Base-by-base conservation (phyloP, 2,797 vertebrate genomes). In the Helarctos malayanus region DNA sequence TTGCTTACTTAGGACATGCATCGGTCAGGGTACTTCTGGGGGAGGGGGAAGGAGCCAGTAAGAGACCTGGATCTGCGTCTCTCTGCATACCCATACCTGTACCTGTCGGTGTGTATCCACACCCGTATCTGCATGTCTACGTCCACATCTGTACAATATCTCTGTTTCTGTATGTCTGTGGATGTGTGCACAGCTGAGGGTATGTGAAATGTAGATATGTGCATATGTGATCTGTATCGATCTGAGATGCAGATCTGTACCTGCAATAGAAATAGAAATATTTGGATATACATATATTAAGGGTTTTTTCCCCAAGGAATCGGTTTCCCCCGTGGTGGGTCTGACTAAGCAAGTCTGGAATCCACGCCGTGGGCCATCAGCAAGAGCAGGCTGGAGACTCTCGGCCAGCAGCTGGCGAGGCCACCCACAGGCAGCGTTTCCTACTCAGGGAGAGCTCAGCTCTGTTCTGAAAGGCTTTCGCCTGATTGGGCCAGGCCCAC, bases 301-400 rank as follows among this genome's bases (percentile, higher is more conserved):
- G 57, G n/a, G 59, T 10, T 2, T 68, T 2, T 11, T 19, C 14
- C 61, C 25, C 6, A 3, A 35, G 56, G 68, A 75, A 27, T 2
- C 21, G 14, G 14, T 12, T 38, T 25, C 32, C 13, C 0, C 0
- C 2, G 2, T 5, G 0, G 16, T 10, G 45, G 54, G 16, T 12
- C 14, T 56, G 59, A 49, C 47, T 11, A 19, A 32, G 29, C 19
- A 69, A 12, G 56, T 16, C 27, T 29, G 2, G 47, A 32, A 35
- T 3, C 2, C 6, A 19, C 2, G 9, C 7, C 27, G 7, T 0
- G 6, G n/a, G 2, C 1, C 7, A 0, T 27, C 49, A 29, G 38
- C 27, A 47, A 19, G 18, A 5, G 3, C 2, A 13, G 14, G 4
- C 32, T 12, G n/a, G 21, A 14, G 38, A 19, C 32, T 27, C 59